These are phyloP conservation scores for Malthinus seriepunctatus DNA, from an alignment of 2,888 invertebrate genomes.

Conservation along the genomic window DNA sequence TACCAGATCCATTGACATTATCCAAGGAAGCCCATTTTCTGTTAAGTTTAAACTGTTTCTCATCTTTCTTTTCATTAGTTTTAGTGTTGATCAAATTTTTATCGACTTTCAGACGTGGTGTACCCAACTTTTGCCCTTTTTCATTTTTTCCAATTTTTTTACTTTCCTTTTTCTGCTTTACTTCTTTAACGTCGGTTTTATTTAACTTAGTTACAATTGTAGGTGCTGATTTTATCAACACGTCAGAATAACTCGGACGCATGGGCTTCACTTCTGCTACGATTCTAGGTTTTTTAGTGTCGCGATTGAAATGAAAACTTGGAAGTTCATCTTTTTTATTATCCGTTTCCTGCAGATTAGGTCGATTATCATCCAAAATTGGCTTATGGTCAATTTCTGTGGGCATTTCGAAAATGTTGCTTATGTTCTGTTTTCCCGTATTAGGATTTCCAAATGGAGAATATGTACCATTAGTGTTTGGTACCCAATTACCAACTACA, in stretches of 20 bases:
- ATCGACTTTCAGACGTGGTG: conserved; percentile 58
- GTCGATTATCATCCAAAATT: conserved; percentile 13
- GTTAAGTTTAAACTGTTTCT: conserved; percentile 52
- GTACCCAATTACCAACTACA: conserved; percentile 72
- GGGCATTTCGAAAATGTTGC: conserved; percentile 44
- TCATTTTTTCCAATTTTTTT: conserved; percentile 53
- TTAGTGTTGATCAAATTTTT: conserved; percentile 38
- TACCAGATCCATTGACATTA: conserved; percentile 51
- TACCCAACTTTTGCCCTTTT: conserved; percentile 46
- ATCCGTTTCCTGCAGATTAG: conserved; percentile 33
- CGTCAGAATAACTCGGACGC: conserved; percentile 85
- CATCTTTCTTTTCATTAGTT: conserved; percentile 45
- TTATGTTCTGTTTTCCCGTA: conserved; percentile 48
- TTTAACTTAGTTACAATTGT: conserved; percentile 47
- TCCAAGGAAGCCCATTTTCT: conserved; percentile 67
- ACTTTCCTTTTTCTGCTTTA: conserved; percentile 52
- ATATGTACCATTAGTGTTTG: conserved; percentile 73
- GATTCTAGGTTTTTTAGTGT: conserved; percentile 68
- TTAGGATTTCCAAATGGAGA: conserved; percentile 72
- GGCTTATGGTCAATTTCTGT: conserved; percentile 33
- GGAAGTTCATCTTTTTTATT: conserved; percentile 41
- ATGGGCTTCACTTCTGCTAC: conserved; percentile 86
- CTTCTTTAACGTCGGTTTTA: conserved; percentile 49
- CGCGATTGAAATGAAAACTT: conserved; percentile 56
- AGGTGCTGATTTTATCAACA: conserved; percentile 70